Evolutionary conservation across 2,797 vertebrate species (phyloP).

Genomic region (Coracias cyanogaster): DNA sequence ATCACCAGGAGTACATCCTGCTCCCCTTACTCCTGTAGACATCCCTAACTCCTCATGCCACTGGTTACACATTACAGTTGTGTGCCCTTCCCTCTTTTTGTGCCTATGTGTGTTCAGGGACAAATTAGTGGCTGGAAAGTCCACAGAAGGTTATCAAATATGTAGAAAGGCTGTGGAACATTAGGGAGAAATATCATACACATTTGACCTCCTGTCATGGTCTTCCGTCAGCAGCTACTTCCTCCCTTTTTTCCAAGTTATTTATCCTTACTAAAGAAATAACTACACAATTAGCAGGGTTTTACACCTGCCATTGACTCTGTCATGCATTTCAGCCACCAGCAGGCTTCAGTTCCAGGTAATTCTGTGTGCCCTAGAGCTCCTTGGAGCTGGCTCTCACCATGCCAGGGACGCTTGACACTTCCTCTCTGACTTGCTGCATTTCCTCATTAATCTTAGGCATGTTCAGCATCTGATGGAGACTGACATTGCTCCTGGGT

Average conservation of each 20-base stretch:
- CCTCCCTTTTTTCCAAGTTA: not conserved
- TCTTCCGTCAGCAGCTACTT: not conserved
- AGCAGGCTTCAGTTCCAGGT: not conserved
- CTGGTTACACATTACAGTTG: not conserved
- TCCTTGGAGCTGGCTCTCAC: not conserved
- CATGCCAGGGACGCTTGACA: not conserved
- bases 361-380: not conserved
- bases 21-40: not conserved
- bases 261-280: not conserved
- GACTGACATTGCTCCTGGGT: not conserved
- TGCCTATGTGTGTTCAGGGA: not conserved
- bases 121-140: not conserved
- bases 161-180: not conserved
- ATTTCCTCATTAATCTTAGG: not conserved
- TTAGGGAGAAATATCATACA: not conserved
- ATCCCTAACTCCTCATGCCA: not conserved
- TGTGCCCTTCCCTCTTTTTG: not conserved
- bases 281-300: not conserved
- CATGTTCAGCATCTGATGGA: not conserved
- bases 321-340: not conserved
- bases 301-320: not conserved
- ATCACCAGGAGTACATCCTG: not conserved
- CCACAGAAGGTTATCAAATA: not conserved
- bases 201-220: not conserved
- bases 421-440: not conserved